phyloP scores from a whole-genome alignment of 2,113 vertebrate genomes.

The Ictidomys tridecemlineatus region DNA sequence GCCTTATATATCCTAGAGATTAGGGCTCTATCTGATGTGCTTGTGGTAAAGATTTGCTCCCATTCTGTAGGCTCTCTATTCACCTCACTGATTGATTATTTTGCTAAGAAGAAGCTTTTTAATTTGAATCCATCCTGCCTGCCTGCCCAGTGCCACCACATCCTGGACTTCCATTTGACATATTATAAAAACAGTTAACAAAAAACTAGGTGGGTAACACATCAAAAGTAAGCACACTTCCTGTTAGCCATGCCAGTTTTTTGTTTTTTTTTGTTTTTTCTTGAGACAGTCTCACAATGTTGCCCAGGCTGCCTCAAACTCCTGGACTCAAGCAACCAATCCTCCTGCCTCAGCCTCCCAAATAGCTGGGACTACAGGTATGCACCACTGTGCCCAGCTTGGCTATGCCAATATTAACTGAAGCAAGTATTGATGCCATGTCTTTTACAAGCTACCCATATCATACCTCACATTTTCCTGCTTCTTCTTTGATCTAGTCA shows the following conservation, averaged over 20 bases:
- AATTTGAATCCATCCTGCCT: no score
- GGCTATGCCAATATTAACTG: neutral
- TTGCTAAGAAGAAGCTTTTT: no score
- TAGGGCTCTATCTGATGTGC: no score
- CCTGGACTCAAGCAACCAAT: neutral
- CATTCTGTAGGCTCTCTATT: no score
- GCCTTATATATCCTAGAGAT: no score
- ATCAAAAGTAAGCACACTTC: slow-evolving; percentile 15
- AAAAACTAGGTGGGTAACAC: slow-evolving; percentile 8
- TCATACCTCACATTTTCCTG: neutral
- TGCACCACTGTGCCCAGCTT: neutral
- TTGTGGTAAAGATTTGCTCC: no score
- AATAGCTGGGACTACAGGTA: neutral
- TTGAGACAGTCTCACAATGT: neutral
- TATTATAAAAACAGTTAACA: neutral
- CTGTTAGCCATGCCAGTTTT: neutral
- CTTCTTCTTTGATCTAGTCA: neutral
- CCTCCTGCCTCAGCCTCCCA: neutral
- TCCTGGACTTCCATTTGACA: neutral
- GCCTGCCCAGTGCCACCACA: no score
- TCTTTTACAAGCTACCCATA: slow-evolving; percentile 25
- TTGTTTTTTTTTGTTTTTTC: neutral
- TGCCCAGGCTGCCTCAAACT: neutral
- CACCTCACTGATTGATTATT: no score
- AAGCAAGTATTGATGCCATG: neutral